Conservation (phyloP, 2,797 vertebrate genomes). For the Novumbra hubbsi region DNA sequence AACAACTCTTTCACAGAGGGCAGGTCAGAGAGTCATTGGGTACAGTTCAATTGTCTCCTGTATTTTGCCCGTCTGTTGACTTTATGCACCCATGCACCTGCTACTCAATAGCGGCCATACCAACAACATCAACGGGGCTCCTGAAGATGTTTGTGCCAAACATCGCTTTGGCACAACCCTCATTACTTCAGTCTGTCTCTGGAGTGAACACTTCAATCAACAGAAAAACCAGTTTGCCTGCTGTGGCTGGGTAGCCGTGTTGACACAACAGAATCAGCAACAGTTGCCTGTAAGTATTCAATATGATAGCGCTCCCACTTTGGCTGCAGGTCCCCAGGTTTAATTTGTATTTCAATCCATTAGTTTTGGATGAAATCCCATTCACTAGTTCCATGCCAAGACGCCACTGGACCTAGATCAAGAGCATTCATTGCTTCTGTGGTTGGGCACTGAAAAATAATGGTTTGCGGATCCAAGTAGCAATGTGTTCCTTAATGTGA, state of each 20-base stretch:
- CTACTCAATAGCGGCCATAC: background rate
- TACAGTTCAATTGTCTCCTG: slow-evolving; percentile 5
- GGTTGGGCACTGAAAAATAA: background rate
- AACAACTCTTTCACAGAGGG: slow-evolving; percentile 11
- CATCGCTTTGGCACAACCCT: slow-evolving; percentile 26
- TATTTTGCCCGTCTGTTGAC: slow-evolving; percentile 4
- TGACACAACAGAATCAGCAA: slow-evolving; percentile 2
- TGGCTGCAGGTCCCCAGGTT: background rate
- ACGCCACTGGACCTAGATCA: background rate
- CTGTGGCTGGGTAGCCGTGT: background rate
- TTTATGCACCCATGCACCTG: background rate
- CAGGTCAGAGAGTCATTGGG: background rate
- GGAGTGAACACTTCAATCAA: background rate
- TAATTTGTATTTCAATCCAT: background rate
- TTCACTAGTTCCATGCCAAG: background rate
- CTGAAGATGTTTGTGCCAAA: too few species aligned
- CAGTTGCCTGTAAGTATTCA: background rate
- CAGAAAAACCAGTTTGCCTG: background rate
- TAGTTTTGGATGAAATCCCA: background rate
- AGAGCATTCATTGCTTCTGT: background rate
- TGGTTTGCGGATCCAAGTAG: background rate
- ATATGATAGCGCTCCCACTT: background rate
- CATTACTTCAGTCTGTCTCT: background rate
- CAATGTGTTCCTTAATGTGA: background rate
- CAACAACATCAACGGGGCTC: background rate